phyloP scores from a whole-genome alignment of 2,888 invertebrate genomes.

The Tetranychus piercei region DNA sequence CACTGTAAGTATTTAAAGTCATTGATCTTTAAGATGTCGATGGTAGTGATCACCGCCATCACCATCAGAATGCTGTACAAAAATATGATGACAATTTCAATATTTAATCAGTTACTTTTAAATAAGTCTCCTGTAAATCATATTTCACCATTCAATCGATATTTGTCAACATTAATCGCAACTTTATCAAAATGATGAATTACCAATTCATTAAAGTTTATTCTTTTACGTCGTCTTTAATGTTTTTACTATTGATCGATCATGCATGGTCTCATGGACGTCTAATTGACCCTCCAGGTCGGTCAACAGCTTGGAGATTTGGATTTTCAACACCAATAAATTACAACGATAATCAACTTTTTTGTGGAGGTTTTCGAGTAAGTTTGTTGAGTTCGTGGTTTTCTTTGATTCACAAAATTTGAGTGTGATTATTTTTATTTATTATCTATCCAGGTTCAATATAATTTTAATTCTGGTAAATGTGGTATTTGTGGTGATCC shows the following conservation, averaged over 20 bases:
- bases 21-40: background rate
- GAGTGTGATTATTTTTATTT: background rate
- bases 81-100: too few species aligned
- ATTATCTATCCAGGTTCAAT: constrained; percentile 23
- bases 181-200: too few species aligned
- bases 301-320: constrained; percentile 85
- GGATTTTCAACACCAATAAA: constrained; percentile 85
- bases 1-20: background rate
- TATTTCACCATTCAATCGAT: too few species aligned
- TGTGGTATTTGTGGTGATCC: constrained; percentile 27
- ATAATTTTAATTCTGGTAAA: constrained; percentile 25
- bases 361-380: constrained; percentile 66
- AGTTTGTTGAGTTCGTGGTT: constrained; percentile 22
- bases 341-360: constrained; percentile 82
- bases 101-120: too few species aligned
- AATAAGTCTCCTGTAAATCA: too few species aligned
- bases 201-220: background rate
- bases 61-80: too few species aligned
- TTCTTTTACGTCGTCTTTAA: background rate
- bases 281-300: constrained; percentile 59
- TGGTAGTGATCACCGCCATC: background rate
- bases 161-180: too few species aligned
- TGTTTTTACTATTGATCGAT: background rate
- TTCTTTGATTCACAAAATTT: background rate
- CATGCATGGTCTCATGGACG: background rate